Conservation (phyloP, 2,113 vertebrate species). For the Mormoops blainvillei region DNA sequence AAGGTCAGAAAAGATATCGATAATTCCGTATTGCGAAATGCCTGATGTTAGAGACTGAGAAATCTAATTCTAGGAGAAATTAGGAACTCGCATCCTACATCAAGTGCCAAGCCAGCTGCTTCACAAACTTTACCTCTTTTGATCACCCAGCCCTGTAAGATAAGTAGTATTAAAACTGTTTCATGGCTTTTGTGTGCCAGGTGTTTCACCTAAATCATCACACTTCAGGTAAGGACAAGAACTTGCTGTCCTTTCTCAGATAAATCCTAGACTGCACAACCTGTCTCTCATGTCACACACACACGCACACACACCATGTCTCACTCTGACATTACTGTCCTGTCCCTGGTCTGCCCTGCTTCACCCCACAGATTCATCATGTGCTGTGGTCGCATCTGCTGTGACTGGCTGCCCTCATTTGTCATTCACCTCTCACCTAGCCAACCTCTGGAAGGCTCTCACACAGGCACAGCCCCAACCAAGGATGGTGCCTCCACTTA, state of each 20-base stretch:
- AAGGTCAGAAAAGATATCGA: not conserved
- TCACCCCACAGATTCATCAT: not conserved
- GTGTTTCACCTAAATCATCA: not conserved
- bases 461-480: not conserved
- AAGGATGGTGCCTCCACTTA: not conserved
- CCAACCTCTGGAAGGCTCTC: not conserved
- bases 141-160: not conserved
- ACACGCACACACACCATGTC: too few relatives aligned
- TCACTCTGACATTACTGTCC: not conserved
- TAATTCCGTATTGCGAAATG: not conserved
- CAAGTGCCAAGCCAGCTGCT: not conserved
- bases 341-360: not conserved
- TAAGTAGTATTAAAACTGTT: not conserved
- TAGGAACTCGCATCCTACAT: not conserved
- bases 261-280: not conserved
- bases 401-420: not conserved
- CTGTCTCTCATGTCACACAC: not conserved
- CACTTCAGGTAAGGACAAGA: not conserved
- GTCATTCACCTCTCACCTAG: not conserved
- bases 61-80: not conserved
- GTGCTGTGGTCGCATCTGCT: not conserved
- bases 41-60: not conserved
- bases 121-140: not conserved
- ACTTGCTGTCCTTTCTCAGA: not conserved
- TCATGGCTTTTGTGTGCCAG: not conserved